Base-by-base conservation (phyloP, 2,888 invertebrate genomes). In the Helleia helle region DNA sequence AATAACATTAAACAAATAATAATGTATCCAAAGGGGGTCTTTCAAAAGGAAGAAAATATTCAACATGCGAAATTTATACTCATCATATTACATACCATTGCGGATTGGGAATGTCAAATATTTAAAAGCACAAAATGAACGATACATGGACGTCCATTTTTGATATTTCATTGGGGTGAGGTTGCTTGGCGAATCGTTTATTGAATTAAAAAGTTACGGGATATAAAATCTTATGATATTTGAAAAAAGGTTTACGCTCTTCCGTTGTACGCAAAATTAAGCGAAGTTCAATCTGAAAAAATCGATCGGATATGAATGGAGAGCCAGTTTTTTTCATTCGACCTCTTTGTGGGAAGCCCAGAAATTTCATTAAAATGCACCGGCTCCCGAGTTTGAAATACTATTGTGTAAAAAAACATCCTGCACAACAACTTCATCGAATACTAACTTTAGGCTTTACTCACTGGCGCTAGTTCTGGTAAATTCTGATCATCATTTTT, bases 341-440 rank as follows among this genome's bases (percentile, higher is more conserved):
- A 62, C 64, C 65, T 64, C 66, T 71, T 70, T 70, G 72, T 65
- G 74, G 68, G 69, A 65, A 72, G 65, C 72, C 65, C 65, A 64
- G 66, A 73, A n/a, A 76, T 76, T 76, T 72, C 70, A 75, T 76
- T 72, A 72, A 73, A 73, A 65, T 65, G 59, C 67, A 64, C 59
- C 56, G 56, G 50, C 48, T 50, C 31, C 43, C 36, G 46, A 54
- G 46, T 51, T 49, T 47, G 43, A 40, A 53, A 48, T 54, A 53
- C 48, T 52, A 55, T 56, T 59, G 52, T 51, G 51, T 47, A 40
- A 47, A 30, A 44, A 44, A 43, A 48, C 53, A 15, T 56, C 52
- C 6, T 6, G 51, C 50, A 48, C 48, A 41, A 45, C 40, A 43
- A 47, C 53, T 49, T 55, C 54, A 43, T 53, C 48, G 53, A 43